Conservation (phyloP, 1,140 invertebrate genomes). For the Leptestheria dahalacensis region DNA sequence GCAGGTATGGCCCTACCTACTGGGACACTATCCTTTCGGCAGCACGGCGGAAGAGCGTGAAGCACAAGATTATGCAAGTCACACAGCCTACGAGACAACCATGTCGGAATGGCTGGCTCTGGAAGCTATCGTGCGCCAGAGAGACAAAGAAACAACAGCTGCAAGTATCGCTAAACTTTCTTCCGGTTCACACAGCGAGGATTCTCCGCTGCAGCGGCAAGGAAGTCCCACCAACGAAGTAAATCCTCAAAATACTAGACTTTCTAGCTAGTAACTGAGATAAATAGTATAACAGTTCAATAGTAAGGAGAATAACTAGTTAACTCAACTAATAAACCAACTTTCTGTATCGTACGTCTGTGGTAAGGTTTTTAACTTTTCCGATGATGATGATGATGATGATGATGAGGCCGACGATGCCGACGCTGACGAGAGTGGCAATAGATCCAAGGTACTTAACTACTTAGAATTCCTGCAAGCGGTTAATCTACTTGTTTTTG, state of each 20-base stretch:
- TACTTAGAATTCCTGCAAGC: too few species aligned
- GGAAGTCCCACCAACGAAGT: constrained; percentile 42
- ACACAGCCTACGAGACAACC: constrained; percentile 64
- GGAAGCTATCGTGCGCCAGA: constrained; percentile 73
- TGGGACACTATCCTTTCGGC: constrained; percentile 71
- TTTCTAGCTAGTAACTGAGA: too few species aligned
- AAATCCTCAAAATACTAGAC: too few species aligned
- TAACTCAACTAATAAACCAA: not conserved
- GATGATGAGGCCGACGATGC: constrained; percentile 13
- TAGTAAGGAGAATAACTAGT: not conserved
- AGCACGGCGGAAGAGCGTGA: constrained; percentile 49
- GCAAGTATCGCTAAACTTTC: constrained; percentile 41
- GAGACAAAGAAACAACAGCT: constrained; percentile 54
- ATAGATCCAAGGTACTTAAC: not conserved
- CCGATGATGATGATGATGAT: constrained; percentile 19
- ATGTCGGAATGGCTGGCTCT: constrained; percentile 90
- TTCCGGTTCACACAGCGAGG: constrained; percentile 28
- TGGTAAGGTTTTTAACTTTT: constrained; percentile 28
- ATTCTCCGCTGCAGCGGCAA: constrained; percentile 19
- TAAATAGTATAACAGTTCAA: not conserved
- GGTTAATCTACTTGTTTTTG: too few species aligned
- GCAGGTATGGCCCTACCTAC: constrained; percentile 74
- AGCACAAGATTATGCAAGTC: constrained; percentile 47
- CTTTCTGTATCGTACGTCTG: constrained; percentile 1
- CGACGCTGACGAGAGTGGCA: constrained; percentile 13